Conservation (phyloP, 2,113 vertebrate genomes). For the Xiphophorus maculatus region DNA sequence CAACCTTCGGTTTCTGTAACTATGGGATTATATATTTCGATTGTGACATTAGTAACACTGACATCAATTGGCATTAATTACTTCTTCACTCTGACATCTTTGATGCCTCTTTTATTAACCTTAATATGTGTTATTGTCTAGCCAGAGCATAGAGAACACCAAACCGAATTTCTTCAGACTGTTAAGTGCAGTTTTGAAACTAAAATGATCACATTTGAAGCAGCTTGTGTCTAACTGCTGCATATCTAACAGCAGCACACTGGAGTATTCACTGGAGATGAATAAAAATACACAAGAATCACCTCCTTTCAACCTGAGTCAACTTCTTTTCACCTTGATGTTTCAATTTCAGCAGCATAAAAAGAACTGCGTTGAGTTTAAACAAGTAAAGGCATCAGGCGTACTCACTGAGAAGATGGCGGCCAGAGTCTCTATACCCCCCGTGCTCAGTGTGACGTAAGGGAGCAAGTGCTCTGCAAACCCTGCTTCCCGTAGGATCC, state of each 20-base stretch:
- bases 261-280: neutral
- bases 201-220: neutral
- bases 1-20: too few relatives aligned
- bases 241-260: neutral
- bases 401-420: constrained; percentile 91
- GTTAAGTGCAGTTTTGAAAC: neutral
- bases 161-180: neutral
- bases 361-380: neutral
- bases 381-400: neutral
- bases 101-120: too few relatives aligned
- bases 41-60: too few relatives aligned
- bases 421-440: constrained; percentile 86
- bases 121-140: neutral
- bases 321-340: neutral
- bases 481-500: constrained; percentile 87
- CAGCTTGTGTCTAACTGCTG: neutral
- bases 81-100: too few relatives aligned
- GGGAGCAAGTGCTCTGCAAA: constrained; percentile 81
- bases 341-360: neutral
- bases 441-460: constrained; percentile 91
- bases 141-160: neutral
- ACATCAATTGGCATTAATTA: too few relatives aligned
- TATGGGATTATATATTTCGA: too few relatives aligned
- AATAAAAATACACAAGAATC: neutral
- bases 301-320: neutral